These are phyloP conservation scores for Sphinx pinastri DNA, from an alignment of 2,888 invertebrate genomes.

Conservation along the genomic window DNA sequence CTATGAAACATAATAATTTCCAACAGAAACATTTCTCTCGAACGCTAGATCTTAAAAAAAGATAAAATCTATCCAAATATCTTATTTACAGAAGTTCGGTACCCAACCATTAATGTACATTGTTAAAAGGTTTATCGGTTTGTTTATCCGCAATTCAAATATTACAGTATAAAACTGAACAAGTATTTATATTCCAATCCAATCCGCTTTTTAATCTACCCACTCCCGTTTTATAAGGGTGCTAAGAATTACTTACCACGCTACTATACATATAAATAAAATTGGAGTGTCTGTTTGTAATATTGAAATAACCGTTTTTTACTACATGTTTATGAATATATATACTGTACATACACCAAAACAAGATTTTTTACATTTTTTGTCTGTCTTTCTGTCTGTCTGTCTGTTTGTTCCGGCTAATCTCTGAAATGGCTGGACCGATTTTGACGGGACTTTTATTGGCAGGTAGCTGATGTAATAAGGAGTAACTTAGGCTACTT, in stretches of 20 bases:
- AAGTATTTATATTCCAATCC: constrained; percentile 28
- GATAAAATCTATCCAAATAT: background rate
- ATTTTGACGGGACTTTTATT: no score
- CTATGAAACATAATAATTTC: background rate
- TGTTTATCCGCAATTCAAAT: constrained; percentile 15
- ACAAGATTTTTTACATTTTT: no score
- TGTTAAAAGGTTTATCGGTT: constrained; percentile 27
- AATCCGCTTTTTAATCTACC: constrained; percentile 32
- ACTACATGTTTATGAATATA: no score
- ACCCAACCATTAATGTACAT: background rate
- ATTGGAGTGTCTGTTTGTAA: no score
- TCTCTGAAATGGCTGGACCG: no score
- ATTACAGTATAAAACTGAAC: constrained; percentile 24
- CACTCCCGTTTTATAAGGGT: constrained; percentile 30
- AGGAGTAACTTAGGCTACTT: no score
- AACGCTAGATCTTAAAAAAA: background rate
- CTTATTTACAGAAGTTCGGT: background rate
- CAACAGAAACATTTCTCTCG: background rate
- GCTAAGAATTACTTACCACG: constrained; percentile 32
- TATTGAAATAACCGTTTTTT: no score
- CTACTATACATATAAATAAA: no score
- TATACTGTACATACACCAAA: no score
- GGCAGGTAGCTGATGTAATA: no score
- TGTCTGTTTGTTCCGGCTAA: no score
- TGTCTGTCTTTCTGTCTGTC: no score